Evolutionary conservation across 2,797 vertebrate genomes (phyloP), one percentile per base, ranked within the genome.

Genomic region (Gymnocypris eckloni): DNA sequence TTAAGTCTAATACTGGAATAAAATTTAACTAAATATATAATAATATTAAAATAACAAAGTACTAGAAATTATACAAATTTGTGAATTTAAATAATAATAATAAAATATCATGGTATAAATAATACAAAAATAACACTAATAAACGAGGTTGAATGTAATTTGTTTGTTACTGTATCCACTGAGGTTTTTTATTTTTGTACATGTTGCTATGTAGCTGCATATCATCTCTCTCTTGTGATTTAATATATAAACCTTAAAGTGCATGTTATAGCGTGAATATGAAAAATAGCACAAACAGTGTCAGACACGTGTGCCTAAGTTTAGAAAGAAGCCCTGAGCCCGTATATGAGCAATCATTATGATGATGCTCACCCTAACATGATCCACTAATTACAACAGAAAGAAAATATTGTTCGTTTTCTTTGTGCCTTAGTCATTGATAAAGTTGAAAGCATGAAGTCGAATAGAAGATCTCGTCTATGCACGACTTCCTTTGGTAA

Each of bases 351-450:
- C 43, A 28, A 10, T 15, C n/a, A 28, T 48, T 20, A 75, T 20
- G 12, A 8, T 20, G 16, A 52, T 52, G n/a, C 70, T 72, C 41
- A 72, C 0, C 69, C 2, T 45, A 48, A 12, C n/a, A 48, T 48
- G 25, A 75, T 9, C 72, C 72, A 75, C 66, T 67, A 37, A 75
- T 75, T 75, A 75, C 28, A 75, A 52, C 25, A 75, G 16, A 50
- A 75, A 11, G 4, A 52, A 33, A 20, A 37, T 52, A 75, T 75
- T 33, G 25, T 33, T 75, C 25, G 1, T 48, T 52, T 50, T 75
- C 25, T 50, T 52, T 52, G 48, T 33, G 25, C 4, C 16, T 33
- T 75, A 20, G 72, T 75, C 45, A 52, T 50, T 20, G 28, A 75
- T 52, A 33, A 50, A 33, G 72, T 20, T 75, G 48, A 75, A 75